Percentiles rank a stretch among this genome's conserved stretches.
phyloP scores from a whole-genome alignment of 2,797 vertebrate genomes.

The Alfaro cultratus region DNA sequence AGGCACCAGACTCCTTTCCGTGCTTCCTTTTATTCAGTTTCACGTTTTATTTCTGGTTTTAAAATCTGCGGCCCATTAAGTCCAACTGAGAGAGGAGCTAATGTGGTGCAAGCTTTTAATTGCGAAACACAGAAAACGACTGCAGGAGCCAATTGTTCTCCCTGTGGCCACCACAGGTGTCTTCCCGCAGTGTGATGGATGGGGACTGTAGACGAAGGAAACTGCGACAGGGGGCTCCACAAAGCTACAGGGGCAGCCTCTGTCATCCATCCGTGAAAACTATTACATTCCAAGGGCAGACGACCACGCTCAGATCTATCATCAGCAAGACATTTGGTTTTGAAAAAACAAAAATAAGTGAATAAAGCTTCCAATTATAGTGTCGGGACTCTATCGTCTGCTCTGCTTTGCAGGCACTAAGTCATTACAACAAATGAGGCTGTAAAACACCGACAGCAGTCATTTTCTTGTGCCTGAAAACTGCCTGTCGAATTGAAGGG shows the following conservation, averaged over 20 bases:
- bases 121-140: conserved; percentile 11
- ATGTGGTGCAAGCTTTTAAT: conserved; percentile 33
- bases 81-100: conserved; percentile 38
- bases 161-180: conserved; percentile 46
- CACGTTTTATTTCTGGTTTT: conserved; percentile 21
- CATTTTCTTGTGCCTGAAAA: conserved; percentile 46
- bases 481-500: conserved; percentile 35
- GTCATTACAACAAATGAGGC: conserved; percentile 58
- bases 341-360: conserved; percentile 15
- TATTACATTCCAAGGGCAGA: conserved; percentile 23
- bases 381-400: conserved; percentile 25
- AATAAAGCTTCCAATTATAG: conserved; percentile 25
- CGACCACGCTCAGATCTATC: neutral
- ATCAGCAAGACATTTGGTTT: conserved; percentile 22
- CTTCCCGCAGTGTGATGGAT: conserved; percentile 27
- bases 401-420: conserved; percentile 37
- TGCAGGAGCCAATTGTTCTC: conserved; percentile 40
- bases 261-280: neutral
- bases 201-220: conserved; percentile 24
- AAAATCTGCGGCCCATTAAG: conserved; percentile 29
- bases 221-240: conserved; percentile 9
- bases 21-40: conserved; percentile 8
- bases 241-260: conserved; percentile 4
- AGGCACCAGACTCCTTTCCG: conserved; percentile 32
- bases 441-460: conserved; percentile 43